A percentile compares a stretch with the other conserved stretches of the same genome.
Evolutionary conservation across 2,797 vertebrate genomes (phyloP).

Genomic region (Sebastes iracundus): DNA sequence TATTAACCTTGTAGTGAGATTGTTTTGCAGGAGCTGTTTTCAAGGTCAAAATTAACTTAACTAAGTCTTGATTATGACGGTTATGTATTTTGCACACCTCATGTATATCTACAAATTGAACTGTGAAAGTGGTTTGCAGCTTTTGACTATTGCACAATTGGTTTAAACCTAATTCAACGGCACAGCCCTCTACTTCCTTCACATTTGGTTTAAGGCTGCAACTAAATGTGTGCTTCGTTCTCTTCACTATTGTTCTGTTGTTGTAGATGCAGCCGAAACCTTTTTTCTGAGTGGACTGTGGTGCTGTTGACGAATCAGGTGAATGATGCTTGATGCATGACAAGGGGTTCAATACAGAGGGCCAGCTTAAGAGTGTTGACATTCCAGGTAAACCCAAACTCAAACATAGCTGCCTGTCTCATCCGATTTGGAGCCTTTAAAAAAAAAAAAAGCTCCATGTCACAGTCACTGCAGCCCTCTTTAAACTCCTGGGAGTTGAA

Average conservation of each 20-base stretch:
- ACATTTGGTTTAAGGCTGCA: background rate
- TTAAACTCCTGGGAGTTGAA: constrained; percentile 1
- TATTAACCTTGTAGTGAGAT: background rate
- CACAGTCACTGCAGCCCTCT: constrained; percentile 2
- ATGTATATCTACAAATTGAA: background rate
- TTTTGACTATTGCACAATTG: background rate
- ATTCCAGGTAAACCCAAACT: constrained; percentile 58
- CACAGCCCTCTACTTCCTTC: background rate
- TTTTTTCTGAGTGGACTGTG: constrained; percentile 16
- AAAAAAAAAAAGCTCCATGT: constrained; percentile 22
- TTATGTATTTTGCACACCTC: background rate
- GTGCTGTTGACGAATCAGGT: background rate
- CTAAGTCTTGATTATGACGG: background rate
- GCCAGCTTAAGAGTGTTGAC: constrained; percentile 49
- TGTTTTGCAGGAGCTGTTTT: background rate
- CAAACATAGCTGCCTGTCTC: constrained; percentile 43
- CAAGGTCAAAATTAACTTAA: background rate
- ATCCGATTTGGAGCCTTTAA: constrained; percentile 31
- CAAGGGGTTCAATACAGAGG: constrained; percentile 31
- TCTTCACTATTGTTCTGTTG: background rate
- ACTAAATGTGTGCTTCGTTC: background rate
- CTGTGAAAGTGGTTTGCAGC: background rate
- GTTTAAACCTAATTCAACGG: background rate
- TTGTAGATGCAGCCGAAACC: background rate
- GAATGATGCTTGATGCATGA: constrained; percentile 22